Evolutionary conservation across 2,113 vertebrate species (phyloP).

Genomic region (Montifringilla adamsi): DNA sequence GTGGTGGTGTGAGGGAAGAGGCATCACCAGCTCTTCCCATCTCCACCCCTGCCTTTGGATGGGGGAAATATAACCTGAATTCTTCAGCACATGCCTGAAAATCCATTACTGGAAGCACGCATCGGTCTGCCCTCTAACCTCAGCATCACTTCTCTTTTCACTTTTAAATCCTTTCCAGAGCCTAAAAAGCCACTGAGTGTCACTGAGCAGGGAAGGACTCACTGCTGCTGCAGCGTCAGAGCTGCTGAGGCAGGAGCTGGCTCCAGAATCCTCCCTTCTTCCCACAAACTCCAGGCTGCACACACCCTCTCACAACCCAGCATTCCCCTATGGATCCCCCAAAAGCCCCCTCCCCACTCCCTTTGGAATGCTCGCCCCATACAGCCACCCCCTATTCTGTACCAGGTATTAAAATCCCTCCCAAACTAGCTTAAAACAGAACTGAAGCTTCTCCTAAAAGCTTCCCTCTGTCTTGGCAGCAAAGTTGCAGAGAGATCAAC

Average conservation of each 20-base stretch:
- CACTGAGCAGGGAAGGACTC: background rate
- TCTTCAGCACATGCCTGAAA: background rate
- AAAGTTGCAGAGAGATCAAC: background rate
- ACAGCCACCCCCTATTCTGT: background rate
- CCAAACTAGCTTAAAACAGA: background rate
- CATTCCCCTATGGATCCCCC: accelerated
- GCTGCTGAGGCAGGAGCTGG: background rate
- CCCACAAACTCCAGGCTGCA: background rate
- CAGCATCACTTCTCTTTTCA: accelerated
- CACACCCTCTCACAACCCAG: background rate
- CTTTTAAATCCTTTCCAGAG: background rate
- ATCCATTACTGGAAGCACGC: background rate
- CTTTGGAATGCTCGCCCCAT: background rate
- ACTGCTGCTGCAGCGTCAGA: background rate
- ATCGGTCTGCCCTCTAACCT: background rate
- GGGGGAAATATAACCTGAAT: background rate
- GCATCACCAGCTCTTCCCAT: background rate
- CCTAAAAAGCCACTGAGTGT: background rate
- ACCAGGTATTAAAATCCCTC: background rate
- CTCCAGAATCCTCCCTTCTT: background rate
- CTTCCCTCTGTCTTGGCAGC: background rate
- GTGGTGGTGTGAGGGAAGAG: background rate
- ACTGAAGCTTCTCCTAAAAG: background rate
- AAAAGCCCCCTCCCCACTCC: background rate
- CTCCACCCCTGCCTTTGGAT: background rate